Evolutionary conservation across 30 jellyfish, hydroid and myxozoan genomes (phyloP), one percentile per base, ranked within the genome.

Genomic region (Rhopilema esculentum): DNA sequence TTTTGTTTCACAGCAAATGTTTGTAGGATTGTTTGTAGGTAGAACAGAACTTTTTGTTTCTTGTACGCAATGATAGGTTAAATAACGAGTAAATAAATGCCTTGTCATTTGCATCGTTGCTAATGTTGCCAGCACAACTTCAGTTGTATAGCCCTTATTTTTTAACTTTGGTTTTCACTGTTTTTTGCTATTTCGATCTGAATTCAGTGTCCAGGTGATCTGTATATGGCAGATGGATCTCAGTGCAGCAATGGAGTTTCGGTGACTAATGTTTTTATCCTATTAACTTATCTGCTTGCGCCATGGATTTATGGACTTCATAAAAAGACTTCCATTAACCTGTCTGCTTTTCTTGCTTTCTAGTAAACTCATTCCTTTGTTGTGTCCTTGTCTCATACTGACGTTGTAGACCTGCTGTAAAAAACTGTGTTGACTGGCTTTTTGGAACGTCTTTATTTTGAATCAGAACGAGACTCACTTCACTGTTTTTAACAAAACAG

Each of bases 151-250:
- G 6, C 6, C 57, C 6, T 40, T 40, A 2, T 40, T 2, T 2
- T 40, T 12, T 6, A 2, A 2, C 57, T 6, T 40, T 40, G 9
- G 57, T 40, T 40, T 40, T 12, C 57, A 40, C 9, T 12, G n/a
- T 40, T 40, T 12, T 40, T 2, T 12, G 12, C 57, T 40, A 6
- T 40, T 40, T 40, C 12, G 57, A 6, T n/a, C n/a, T 70, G 7
- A 30, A 40, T 78, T 8, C 61, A 92, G 98, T 92, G 98, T 66
- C 98, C 98, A 31, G 50, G 83, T 22, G 98, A 92, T 57, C 82
- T 63, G 17, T 29, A 50, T 1, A 63, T 25, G 74, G 63, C 48
- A 40, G 92, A 92, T 92, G 98, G 98, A 8, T 28, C 89, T 8
- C 72, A 89, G 0, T 92, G 98, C 89, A 69, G 89, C 72, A 62